phyloP scores from a whole-genome alignment of 2,113 vertebrate genomes.

The Podocnemis expansa region DNA sequence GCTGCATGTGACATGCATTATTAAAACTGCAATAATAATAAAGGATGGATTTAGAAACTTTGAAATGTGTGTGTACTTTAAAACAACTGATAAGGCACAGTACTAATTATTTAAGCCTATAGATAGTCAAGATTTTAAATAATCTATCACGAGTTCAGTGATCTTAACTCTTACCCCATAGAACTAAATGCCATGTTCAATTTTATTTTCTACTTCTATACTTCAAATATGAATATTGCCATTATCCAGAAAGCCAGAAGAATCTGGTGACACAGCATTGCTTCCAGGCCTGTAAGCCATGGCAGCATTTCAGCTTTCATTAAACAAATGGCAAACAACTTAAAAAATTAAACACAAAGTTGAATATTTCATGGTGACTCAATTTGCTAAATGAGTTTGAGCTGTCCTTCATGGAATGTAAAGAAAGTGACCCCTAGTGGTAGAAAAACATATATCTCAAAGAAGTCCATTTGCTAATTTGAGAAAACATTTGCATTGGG shows the following conservation, averaged over 20 bases:
- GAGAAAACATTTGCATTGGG: background rate
- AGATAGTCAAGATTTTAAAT: slow-evolving; percentile 41
- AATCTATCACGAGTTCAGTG: slow-evolving; percentile 29
- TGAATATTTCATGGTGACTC: slow-evolving; percentile 73
- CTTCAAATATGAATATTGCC: slow-evolving; percentile 61
- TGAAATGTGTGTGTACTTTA: background rate
- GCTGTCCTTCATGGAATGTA: background rate
- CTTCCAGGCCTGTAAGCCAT: slow-evolving; percentile 53
- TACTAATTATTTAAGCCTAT: background rate
- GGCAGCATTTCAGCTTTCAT: slow-evolving; percentile 71
- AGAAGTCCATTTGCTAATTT: background rate
- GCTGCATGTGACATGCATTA: background rate
- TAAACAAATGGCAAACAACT: slow-evolving; percentile 71
- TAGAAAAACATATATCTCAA: rapidly evolving
- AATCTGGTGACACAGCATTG: background rate
- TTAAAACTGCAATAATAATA: background rate
- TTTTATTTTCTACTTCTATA: slow-evolving; percentile 53
- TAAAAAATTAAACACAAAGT: slow-evolving; percentile 75
- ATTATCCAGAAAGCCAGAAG: slow-evolving; percentile 65
- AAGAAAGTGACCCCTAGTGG: slow-evolving; percentile 57
- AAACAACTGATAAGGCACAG: background rate
- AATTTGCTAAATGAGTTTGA: slow-evolving; percentile 11
- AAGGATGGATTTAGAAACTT: background rate
- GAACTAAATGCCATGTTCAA: slow-evolving; percentile 71
- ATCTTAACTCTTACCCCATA: slow-evolving; percentile 62